A percentile compares a stretch with the other conserved stretches of the same genome.
These are phyloP conservation scores for Pomatorhinus ruficollis DNA, from an alignment of 2,113 vertebrate species.

Conservation along the genomic window DNA sequence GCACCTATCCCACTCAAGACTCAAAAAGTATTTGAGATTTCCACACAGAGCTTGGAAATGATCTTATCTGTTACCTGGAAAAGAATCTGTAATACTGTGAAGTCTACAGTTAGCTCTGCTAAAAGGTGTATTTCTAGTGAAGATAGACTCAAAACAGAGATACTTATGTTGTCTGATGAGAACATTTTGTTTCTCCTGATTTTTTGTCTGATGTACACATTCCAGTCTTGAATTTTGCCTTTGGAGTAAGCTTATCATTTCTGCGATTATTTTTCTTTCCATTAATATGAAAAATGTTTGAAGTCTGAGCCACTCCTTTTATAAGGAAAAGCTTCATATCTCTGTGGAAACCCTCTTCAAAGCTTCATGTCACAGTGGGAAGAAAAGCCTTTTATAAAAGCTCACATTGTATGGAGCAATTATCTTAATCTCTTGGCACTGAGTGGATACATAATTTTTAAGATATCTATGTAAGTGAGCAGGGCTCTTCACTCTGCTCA, in stretches of 20 bases:
- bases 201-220: neutral
- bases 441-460: neutral
- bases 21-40: neutral
- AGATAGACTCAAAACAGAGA: neutral
- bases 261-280: neutral
- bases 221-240: neutral
- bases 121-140: neutral
- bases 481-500: neutral
- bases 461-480: neutral
- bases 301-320: neutral
- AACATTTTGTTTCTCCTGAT: neutral
- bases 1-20: neutral
- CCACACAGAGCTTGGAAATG: neutral
- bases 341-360: conserved; percentile 40
- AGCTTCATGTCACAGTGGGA: neutral
- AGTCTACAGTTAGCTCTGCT: neutral
- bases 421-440: conserved; percentile 6
- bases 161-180: neutral
- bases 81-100: neutral
- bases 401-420: conserved; percentile 13
- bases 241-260: neutral
- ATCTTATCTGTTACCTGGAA: neutral
- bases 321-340: neutral
- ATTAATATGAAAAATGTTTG: neutral
- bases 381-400: conserved; percentile 26